A percentile compares a stretch with the other conserved stretches of the same genome.
phyloP scores from a whole-genome alignment of 2,888 invertebrate species.

The Lithophane leautieri region DNA sequence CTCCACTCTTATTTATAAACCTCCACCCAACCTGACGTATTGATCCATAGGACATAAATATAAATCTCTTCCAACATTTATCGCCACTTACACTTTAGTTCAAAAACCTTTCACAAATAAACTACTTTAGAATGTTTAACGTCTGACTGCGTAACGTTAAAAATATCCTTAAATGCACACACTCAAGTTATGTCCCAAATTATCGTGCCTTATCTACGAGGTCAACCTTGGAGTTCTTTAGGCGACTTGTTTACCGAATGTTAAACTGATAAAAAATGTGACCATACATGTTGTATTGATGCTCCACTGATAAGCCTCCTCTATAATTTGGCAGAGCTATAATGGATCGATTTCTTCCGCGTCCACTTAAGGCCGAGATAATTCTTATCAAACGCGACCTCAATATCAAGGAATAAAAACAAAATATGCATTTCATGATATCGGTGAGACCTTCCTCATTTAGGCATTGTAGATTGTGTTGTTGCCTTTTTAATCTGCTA shows the following conservation, averaged over 20 bases:
- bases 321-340: slow-evolving; percentile 78
- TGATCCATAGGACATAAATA: slow-evolving; percentile 43
- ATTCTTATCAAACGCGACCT: slow-evolving; percentile 82
- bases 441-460: slow-evolving; percentile 79
- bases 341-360: slow-evolving; percentile 83
- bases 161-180: slow-evolving; percentile 77
- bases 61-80: slow-evolving; percentile 39
- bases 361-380: slow-evolving; percentile 82
- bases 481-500: slow-evolving; percentile 32
- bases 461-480: slow-evolving; percentile 62
- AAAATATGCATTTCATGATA: slow-evolving; percentile 81
- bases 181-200: slow-evolving; percentile 82
- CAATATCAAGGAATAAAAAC: slow-evolving; percentile 73
- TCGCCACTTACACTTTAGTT: slow-evolving; percentile 36
- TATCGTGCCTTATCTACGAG: slow-evolving; percentile 87
- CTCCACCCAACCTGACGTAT: slow-evolving; percentile 59
- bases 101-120: slow-evolving; percentile 44
- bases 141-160: slow-evolving; percentile 60
- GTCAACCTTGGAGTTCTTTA: slow-evolving; percentile 87
- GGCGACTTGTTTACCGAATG: slow-evolving; percentile 83
- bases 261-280: slow-evolving; percentile 79
- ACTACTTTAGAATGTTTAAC: slow-evolving; percentile 42
- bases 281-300: slow-evolving; percentile 57
- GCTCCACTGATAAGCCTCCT: slow-evolving; percentile 64
- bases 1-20: slow-evolving; percentile 74